These are phyloP conservation scores for Epiblema foenella DNA, from an alignment of 2,888 invertebrate species.

Conservation along the genomic window DNA sequence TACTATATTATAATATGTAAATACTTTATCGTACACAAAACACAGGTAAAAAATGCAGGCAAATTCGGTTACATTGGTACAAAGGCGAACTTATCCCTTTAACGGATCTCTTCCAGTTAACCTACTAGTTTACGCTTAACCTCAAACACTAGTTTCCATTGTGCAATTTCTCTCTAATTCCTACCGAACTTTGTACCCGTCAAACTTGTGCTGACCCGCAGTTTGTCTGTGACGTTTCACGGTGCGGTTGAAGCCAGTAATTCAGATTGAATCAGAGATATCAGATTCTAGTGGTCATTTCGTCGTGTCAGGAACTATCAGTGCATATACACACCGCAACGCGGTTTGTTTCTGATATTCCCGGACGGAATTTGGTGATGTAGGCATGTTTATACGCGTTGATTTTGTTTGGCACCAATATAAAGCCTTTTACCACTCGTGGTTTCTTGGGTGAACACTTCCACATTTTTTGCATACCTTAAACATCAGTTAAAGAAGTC, in stretches of 20 bases:
- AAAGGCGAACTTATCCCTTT: too few species aligned
- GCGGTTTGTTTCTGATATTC: constrained; percentile 53
- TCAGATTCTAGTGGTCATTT: constrained; percentile 50
- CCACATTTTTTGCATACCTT: not conserved
- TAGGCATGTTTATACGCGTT: not conserved
- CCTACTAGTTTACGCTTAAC: too few species aligned
- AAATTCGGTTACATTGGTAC: too few species aligned
- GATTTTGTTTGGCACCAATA: not conserved
- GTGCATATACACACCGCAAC: constrained; percentile 58
- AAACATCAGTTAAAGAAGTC: too few species aligned
- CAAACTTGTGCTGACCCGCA: constrained; percentile 47
- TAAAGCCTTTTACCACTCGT: not conserved
- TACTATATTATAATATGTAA: too few species aligned
- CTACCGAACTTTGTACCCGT: constrained; percentile 54
- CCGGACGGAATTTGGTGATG: constrained; percentile 21
- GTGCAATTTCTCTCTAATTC: constrained; percentile 58
- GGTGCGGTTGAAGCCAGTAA: constrained; percentile 7
- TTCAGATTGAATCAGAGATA: constrained; percentile 44
- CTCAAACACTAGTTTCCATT: constrained; percentile 57
- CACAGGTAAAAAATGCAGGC: too few species aligned
- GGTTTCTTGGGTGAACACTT: not conserved
- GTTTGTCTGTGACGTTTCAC: constrained; percentile 11
- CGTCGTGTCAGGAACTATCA: constrained; percentile 53
- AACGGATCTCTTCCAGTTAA: too few species aligned
- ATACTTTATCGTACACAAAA: too few species aligned